Evolutionary conservation across 2,797 vertebrate species (phyloP).

Genomic region (Trichosurus vulpecula): DNA sequence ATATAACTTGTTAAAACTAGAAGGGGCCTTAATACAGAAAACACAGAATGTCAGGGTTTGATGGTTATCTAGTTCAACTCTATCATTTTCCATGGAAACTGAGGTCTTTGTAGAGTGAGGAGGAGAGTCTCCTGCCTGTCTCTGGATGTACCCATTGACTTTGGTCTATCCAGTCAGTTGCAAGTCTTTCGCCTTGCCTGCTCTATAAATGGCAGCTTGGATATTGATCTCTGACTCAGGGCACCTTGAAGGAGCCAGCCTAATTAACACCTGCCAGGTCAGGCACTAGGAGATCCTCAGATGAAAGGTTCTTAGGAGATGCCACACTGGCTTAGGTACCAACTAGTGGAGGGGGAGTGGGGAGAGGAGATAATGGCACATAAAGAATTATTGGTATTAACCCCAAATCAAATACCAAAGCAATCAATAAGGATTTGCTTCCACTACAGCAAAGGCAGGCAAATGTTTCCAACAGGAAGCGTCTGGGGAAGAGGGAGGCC

Average conservation of each 20-base stretch:
- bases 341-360: background rate
- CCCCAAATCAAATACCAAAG: background rate
- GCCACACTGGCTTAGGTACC: background rate
- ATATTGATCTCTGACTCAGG: slow-evolving; percentile 31
- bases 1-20: background rate
- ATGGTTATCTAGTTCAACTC: background rate
- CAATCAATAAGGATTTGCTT: background rate
- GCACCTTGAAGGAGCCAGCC: slow-evolving; percentile 41
- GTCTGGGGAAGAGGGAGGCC: background rate
- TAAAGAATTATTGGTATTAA: background rate
- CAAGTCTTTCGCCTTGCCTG: background rate
- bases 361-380: background rate
- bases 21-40: background rate
- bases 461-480: background rate
- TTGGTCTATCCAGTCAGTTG: background rate
- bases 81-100: background rate
- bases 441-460: background rate
- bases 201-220: background rate
- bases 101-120: background rate
- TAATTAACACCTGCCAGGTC: slow-evolving; percentile 66
- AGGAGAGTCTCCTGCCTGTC: background rate
- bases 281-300: slow-evolving; percentile 25
- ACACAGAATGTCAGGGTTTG: background rate
- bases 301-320: slow-evolving; percentile 58
- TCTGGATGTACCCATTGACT: background rate